These are phyloP conservation scores for Tenthredo mesomela DNA, from an alignment of 2,888 invertebrate species.

Conservation along the genomic window DNA sequence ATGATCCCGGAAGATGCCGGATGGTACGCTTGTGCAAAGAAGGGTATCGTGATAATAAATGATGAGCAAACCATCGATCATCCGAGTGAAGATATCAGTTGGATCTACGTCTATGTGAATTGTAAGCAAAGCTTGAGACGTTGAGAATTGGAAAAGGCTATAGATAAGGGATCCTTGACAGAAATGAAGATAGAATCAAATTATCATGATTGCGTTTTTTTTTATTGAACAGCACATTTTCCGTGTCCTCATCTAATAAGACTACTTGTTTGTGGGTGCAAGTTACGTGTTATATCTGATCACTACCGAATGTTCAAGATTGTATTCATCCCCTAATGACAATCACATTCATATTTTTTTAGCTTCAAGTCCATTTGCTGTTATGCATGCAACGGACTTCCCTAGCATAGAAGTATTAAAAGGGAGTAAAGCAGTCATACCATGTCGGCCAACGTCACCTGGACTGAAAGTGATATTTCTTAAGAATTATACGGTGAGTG, in stretches of 20 bases:
- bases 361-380: constrained; percentile 77
- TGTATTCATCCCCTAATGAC: not conserved
- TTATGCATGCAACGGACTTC: constrained; percentile 64
- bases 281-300: not conserved
- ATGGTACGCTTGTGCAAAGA: constrained; percentile 71
- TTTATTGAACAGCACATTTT: too few species aligned
- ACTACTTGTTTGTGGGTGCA: not conserved
- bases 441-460: constrained; percentile 84
- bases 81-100: constrained; percentile 59
- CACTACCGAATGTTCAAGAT: not conserved
- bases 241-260: too few species aligned
- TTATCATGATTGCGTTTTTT: too few species aligned
- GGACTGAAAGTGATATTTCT: constrained; percentile 79
- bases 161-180: not conserved
- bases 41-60: constrained; percentile 54
- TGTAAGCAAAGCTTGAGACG: constrained; percentile 64
- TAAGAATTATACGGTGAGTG: not conserved
- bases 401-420: constrained; percentile 76
- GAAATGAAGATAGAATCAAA: too few species aligned
- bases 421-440: constrained; percentile 78
- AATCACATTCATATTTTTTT: constrained; percentile 57
- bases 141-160: not conserved
- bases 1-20: constrained; percentile 70
- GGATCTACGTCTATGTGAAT: constrained; percentile 72
- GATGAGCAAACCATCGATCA: constrained; percentile 56